These are phyloP conservation scores for Palythoa caribaeorum DNA, from an alignment of 92 coral and sea anemone genomes.

Conservation along the genomic window DNA sequence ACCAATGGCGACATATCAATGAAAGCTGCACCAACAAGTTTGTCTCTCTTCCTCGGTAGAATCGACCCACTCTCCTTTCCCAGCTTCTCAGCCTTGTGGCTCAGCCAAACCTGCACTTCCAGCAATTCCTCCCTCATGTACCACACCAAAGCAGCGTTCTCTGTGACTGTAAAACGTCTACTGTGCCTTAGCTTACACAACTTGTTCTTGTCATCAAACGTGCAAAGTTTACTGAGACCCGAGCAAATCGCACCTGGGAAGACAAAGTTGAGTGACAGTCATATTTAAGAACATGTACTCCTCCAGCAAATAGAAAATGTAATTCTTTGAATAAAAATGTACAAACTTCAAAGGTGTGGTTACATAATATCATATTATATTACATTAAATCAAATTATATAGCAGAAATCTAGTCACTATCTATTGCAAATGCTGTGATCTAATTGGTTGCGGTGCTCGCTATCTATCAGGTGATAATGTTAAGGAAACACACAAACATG, in stretches of 20 bases:
- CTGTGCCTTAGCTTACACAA: conserved; percentile 86
- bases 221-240: conserved; percentile 55
- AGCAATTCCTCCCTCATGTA: conserved; percentile 85
- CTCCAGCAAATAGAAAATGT: not conserved
- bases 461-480: no score
- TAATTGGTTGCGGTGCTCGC: no score
- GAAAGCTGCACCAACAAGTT: conserved; percentile 90
- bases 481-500: no score
- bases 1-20: conserved; percentile 80
- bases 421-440: no score
- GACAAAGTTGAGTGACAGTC: not conserved
- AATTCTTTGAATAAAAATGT: no score
- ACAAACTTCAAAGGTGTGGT: no score
- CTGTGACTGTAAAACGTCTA: conserved; percentile 58
- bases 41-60: conserved; percentile 89
- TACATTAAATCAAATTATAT: no score
- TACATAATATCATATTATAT: no score
- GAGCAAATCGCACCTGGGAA: conserved; percentile 88
- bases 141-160: conserved; percentile 88
- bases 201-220: conserved; percentile 55
- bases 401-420: no score
- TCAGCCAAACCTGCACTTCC: conserved; percentile 95
- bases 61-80: conserved; percentile 39
- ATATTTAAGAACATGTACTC: not conserved
- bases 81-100: conserved; percentile 52